phyloP scores from a whole-genome alignment of 2,888 invertebrate species.

The Noctuana brunneofusca region DNA sequence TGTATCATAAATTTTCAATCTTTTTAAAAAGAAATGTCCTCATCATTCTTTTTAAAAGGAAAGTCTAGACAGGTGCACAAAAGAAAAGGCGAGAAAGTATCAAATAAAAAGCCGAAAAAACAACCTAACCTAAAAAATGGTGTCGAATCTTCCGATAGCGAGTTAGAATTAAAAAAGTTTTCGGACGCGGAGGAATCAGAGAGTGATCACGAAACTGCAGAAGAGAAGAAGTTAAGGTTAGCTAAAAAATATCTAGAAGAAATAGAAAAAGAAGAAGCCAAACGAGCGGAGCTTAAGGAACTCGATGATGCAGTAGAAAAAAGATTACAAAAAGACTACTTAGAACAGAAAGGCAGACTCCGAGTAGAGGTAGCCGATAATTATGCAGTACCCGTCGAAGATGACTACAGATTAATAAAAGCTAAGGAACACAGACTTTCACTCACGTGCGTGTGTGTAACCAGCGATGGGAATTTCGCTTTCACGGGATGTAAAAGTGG shows the following conservation, averaged over 20 bases:
- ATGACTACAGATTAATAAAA: slow-evolving; percentile 81
- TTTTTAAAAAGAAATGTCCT: slow-evolving; percentile 64
- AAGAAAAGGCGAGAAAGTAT: slow-evolving; percentile 76
- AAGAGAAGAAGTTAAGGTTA: slow-evolving; percentile 94
- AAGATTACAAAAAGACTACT: slow-evolving; percentile 91
- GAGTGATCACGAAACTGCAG: slow-evolving; percentile 90
- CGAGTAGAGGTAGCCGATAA: slow-evolving; percentile 88
- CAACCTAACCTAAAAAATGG: slow-evolving; percentile 77
- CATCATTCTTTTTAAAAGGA: slow-evolving; percentile 84
- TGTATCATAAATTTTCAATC: not conserved
- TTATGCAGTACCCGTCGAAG: slow-evolving; percentile 56
- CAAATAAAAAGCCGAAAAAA: slow-evolving; percentile 66
- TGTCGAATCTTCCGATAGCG: slow-evolving; percentile 86
- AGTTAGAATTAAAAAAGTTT: slow-evolving; percentile 83
- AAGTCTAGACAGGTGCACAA: slow-evolving; percentile 81
- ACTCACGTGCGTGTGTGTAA: slow-evolving; percentile 91
- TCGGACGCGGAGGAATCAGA: slow-evolving; percentile 77
- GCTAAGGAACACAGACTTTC: slow-evolving; percentile 90
- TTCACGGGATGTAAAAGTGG: slow-evolving; percentile 96
- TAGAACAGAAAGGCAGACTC: slow-evolving; percentile 93
- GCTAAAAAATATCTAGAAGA: slow-evolving; percentile 95
- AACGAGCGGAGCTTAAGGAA: slow-evolving; percentile 85
- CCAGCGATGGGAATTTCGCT: slow-evolving; percentile 86
- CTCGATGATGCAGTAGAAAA: slow-evolving; percentile 87
- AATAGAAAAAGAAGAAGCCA: slow-evolving; percentile 91